Evolutionary conservation across 1,140 invertebrate genomes (phyloP).

Genomic region (Meloidogyne hapla): DNA sequence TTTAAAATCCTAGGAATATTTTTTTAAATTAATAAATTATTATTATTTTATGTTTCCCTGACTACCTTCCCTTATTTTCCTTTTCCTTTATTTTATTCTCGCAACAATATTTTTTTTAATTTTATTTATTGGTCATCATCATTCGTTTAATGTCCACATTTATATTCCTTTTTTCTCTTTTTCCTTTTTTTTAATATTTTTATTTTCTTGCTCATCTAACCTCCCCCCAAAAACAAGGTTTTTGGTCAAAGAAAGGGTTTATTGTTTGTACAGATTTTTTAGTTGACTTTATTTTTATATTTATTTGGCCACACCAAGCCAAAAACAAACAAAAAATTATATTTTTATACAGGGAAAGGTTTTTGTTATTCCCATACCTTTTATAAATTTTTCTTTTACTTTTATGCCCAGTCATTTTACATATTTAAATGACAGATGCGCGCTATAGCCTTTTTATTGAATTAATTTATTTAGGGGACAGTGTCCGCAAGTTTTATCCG

Average conservation of each 20-base stretch:
- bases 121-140: background rate
- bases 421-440: background rate
- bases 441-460: background rate
- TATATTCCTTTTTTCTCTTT: background rate
- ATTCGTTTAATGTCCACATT: background rate
- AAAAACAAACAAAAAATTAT: background rate
- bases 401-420: background rate
- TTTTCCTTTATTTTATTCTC: slow-evolving; percentile 1
- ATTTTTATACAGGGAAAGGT: no score
- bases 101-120: background rate
- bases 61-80: background rate
- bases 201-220: background rate
- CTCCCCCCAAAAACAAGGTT: background rate
- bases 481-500: background rate
- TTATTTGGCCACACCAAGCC: background rate
- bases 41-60: slow-evolving; percentile 4
- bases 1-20: background rate
- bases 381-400: background rate
- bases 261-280: background rate
- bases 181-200: background rate
- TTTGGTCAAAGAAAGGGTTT: background rate
- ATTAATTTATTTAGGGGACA: background rate
- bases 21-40: background rate
- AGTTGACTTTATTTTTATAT: no score
- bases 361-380: background rate